Base-by-base conservation (phyloP, 2,888 invertebrate species). In the Litoditis marina region DNA sequence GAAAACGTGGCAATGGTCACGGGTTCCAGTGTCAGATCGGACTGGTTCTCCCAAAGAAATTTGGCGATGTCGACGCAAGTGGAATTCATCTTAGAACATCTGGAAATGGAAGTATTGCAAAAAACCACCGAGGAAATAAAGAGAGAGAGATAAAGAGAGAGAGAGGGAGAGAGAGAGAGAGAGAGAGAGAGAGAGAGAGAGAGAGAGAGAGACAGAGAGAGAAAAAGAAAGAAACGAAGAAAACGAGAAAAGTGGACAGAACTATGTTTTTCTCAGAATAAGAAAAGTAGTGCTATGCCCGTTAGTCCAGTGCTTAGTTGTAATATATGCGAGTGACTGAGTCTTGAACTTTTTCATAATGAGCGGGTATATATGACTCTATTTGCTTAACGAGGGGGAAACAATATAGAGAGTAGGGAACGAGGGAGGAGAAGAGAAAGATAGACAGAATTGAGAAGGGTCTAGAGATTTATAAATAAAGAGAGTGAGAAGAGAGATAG, bases 11-110 rank as follows among this genome's bases (percentile, higher is more conserved):
- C 60, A 60, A 77, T 75, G 1, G 76, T 70, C 5, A 68, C 47
- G 19, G 79, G 79, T 19, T 79, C 68, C 25, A 78, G 68, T 16
- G 80, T 81, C 44, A 79, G 57, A 56, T 81, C 81, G n/a, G 64
- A 60, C 44, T 71, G 65, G 19, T 69, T 73, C n/a, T 66, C 42
- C 76, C 78, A 78, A 47, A 81, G 65, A 65, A 62, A 79, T n/a
- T 63, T 60, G 25, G 77, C 75, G 39, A 79, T 74, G 49, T 68
- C 66, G 7, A 47, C 62, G 53, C 68, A 77, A 32, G 36, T 58
- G 11, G 42, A 52, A 22, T 51, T 22, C 50, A 25, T 56, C 28
- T 46, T 44, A 49, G 60, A 22, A 42, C 51, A 52, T 51, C 39
- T 58, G 22, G 13, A 54, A 31, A 19, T 54, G n/a, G n/a, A n/a